Evolutionary conservation across 1,140 invertebrate species (phyloP).

Genomic region (Ctenoplectra terminalis): DNA sequence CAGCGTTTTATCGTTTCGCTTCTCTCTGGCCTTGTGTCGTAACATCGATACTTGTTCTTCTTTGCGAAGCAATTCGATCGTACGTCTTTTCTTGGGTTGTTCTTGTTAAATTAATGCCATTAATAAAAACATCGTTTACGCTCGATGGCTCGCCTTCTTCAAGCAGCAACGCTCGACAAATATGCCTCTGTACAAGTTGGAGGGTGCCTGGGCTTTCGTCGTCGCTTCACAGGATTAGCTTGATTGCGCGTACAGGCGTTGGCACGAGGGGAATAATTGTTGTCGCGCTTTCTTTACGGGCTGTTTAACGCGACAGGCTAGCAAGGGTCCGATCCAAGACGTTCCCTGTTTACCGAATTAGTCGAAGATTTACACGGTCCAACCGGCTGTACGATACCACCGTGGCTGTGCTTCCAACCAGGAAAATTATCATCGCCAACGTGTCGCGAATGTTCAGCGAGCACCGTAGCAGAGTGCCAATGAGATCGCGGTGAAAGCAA

Average conservation of each 20-base stretch:
- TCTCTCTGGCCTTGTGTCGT: background rate
- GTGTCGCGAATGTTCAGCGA: conserved; percentile 4
- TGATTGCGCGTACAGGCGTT: conserved; percentile 54
- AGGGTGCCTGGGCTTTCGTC: conserved; percentile 28
- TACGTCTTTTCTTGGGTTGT: no score
- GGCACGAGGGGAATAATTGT: conserved; percentile 56
- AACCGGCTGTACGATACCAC: background rate
- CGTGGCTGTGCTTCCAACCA: background rate
- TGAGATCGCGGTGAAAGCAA: background rate
- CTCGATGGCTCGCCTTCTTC: background rate
- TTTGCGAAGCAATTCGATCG: background rate
- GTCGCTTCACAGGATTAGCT: conserved; percentile 59
- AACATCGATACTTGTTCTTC: background rate
- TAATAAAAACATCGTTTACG: background rate
- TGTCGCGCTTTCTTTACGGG: conserved; percentile 61
- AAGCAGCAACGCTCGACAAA: conserved; percentile 40
- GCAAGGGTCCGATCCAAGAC: conserved; percentile 50
- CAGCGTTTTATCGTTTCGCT: conserved; percentile 32
- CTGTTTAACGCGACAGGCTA: conserved; percentile 60
- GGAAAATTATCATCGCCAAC: background rate
- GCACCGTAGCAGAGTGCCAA: background rate
- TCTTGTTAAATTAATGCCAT: background rate
- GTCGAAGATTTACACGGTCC: conserved; percentile 31
- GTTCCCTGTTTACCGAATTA: conserved; percentile 61
- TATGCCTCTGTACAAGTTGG: background rate